Percentiles rank a stretch among this genome's conserved stretches.
phyloP scores from a whole-genome alignment of 2,113 vertebrate genomes.

The Polyodon spathula region DNA sequence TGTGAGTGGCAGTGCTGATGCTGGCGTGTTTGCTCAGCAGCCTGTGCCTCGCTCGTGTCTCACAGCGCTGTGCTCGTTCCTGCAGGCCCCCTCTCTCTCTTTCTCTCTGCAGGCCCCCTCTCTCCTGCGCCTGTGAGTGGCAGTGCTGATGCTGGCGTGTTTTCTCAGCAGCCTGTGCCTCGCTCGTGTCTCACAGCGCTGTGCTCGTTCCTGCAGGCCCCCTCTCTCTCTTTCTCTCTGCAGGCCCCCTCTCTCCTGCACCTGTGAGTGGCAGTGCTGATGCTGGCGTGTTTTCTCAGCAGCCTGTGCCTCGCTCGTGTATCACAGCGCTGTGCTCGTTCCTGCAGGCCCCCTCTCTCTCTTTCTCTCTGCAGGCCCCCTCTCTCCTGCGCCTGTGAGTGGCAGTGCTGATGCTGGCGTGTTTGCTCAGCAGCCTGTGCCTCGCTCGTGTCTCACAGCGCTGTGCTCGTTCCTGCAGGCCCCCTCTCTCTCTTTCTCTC shows the following conservation, averaged over 20 bases:
- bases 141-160: neutral
- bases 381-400: slow-evolving; percentile 14
- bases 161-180: neutral
- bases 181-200: neutral
- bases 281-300: too few relatives aligned
- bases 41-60: neutral
- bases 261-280: too few relatives aligned
- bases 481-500: too few relatives aligned
- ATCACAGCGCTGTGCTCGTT: slow-evolving; percentile 11
- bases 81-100: slow-evolving; percentile 85
- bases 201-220: slow-evolving; percentile 64
- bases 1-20: slow-evolving; percentile 10
- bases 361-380: too few relatives aligned
- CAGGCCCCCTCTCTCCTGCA: too few relatives aligned
- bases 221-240: too few relatives aligned
- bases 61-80: slow-evolving; percentile 17
- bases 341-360: slow-evolving; percentile 80
- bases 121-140: slow-evolving; percentile 14
- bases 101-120: too few relatives aligned
- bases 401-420: neutral
- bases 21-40: neutral
- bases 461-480: slow-evolving; percentile 52
- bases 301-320: neutral
- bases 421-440: neutral
- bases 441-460: neutral